Conservation (phyloP, 2,113 vertebrate species). For the Sceloporus undulatus region DNA sequence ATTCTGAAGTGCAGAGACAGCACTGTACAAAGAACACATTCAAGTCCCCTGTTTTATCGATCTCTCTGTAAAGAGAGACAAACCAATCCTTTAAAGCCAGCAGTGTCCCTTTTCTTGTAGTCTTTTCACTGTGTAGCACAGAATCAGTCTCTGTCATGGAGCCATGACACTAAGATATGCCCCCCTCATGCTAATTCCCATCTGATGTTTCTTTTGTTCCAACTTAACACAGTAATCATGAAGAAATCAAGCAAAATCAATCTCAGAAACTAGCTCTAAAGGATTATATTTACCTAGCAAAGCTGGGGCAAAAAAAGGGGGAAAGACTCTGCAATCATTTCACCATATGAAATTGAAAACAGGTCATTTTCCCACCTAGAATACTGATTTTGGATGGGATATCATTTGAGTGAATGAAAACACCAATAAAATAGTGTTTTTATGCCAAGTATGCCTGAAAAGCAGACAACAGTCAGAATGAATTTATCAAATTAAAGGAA, state of each 20-base stretch:
- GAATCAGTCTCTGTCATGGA: conserved; percentile 7
- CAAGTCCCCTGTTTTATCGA: conserved; percentile 63
- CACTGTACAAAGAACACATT: conserved; percentile 38
- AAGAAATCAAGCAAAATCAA: conserved; percentile 21
- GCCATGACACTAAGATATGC: not conserved
- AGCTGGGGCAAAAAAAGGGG: not conserved
- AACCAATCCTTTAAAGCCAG: conserved; percentile 65
- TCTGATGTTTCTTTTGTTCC: conserved; percentile 39
- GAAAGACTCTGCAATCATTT: conserved; percentile 13
- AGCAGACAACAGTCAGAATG: conserved; percentile 52
- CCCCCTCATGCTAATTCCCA: conserved; percentile 23
- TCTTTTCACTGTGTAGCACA: not conserved
- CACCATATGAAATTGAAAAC: conserved; percentile 6
- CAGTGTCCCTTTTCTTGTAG: conserved; percentile 29
- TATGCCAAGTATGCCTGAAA: conserved; percentile 28
- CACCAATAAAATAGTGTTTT: not conserved
- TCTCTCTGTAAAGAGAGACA: conserved; percentile 71
- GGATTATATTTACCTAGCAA: conserved; percentile 33
- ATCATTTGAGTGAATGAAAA: conserved; percentile 16
- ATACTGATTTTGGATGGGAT: not conserved
- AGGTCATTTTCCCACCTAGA: conserved; percentile 8
- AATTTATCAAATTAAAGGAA: conserved; percentile 53
- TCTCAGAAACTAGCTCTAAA: conserved; percentile 28
- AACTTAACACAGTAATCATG: conserved; percentile 12
- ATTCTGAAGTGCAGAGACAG: conserved; percentile 32